phyloP scores from a whole-genome alignment of 2,888 invertebrate genomes.

The Ophion costatus region DNA sequence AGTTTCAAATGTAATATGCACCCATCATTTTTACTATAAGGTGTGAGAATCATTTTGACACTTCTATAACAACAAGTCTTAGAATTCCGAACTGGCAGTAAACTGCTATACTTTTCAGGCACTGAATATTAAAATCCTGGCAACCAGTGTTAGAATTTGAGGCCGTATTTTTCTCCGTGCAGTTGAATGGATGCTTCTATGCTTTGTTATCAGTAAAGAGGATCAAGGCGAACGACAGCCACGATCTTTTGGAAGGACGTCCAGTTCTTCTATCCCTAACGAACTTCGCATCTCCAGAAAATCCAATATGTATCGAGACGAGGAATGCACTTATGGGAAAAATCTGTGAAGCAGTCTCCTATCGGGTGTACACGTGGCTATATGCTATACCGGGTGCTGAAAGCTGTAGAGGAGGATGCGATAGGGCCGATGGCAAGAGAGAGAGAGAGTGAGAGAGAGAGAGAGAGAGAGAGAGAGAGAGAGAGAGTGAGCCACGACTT shows the following conservation, averaged over 20 bases:
- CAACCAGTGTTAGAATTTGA: too few relatives aligned
- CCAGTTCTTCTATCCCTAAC: constrained; percentile 66
- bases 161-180: too few relatives aligned
- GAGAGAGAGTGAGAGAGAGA: constrained; percentile 8
- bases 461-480: background rate
- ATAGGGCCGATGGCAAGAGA: constrained; percentile 11
- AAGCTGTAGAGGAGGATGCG: constrained; percentile 25
- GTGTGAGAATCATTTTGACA: too few relatives aligned
- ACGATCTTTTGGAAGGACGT: constrained; percentile 66
- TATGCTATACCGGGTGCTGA: constrained; percentile 9
- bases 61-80: too few relatives aligned
- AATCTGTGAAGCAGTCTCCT: background rate
- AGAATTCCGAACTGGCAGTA: too few relatives aligned
- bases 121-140: too few relatives aligned
- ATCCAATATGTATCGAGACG: constrained; percentile 8
- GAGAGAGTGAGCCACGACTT: constrained; percentile 32
- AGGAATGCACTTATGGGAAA: constrained; percentile 12
- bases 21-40: too few relatives aligned
- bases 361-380: background rate
- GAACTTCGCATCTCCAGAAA: background rate
- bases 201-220: constrained; percentile 37
- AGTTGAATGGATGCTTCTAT: background rate
- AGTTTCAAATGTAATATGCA: too few relatives aligned
- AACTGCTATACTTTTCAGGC: too few relatives aligned
- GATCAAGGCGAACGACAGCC: constrained; percentile 54